phyloP scores from a whole-genome alignment of 2,113 vertebrate species.

The Micromys minutus region DNA sequence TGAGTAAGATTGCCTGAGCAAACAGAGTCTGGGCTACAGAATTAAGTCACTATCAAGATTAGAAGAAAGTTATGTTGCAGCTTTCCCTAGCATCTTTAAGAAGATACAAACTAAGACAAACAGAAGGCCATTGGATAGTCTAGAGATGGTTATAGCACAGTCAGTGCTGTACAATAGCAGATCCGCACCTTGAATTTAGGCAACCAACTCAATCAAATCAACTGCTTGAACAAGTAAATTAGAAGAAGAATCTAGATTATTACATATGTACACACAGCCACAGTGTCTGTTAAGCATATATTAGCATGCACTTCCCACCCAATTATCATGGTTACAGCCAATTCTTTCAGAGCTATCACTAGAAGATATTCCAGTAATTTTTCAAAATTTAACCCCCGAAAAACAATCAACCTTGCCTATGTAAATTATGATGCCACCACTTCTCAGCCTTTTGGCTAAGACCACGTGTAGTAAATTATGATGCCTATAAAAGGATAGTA shows the following conservation, averaged over 20 bases:
- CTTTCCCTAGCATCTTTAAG: background rate
- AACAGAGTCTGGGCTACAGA: background rate
- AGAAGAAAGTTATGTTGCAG: background rate
- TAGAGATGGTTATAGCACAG: background rate
- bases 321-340: background rate
- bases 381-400: background rate
- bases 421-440: too few relatives aligned
- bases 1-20: background rate
- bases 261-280: background rate
- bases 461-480: too few relatives aligned
- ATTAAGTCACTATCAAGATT: background rate
- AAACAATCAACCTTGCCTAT: background rate
- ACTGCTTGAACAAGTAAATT: background rate
- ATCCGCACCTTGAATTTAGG: conserved; percentile 32
- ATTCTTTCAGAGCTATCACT: background rate
- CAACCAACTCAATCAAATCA: conserved; percentile 15
- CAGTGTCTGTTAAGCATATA: background rate
- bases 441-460: too few relatives aligned
- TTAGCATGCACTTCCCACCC: background rate
- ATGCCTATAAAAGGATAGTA: too few relatives aligned
- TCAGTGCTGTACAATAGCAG: conserved; percentile 3
- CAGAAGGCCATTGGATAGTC: background rate
- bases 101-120: background rate
- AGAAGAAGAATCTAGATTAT: background rate
- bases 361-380: background rate